Base-by-base conservation (phyloP, 2,113 vertebrate species). In the Oceanites oceanicus region DNA sequence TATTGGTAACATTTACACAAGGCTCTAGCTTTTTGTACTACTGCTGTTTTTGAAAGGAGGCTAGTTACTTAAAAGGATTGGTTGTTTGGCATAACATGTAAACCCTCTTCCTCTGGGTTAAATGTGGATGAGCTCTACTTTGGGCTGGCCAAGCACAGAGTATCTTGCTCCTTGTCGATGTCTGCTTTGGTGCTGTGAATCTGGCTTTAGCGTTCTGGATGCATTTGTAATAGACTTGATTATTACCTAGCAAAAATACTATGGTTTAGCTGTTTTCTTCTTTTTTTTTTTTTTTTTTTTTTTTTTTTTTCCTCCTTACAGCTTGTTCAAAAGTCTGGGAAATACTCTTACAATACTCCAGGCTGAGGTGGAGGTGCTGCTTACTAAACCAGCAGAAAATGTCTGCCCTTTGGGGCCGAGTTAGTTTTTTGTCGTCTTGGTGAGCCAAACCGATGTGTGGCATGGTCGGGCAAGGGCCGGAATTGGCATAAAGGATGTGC, bases 391-490 rank as follows among this genome's bases (percentile, higher is more conserved):
- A 32, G 65, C 32, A 15, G 55, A n/a, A 47, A 47, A 27, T 1
- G 0, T 17, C 42, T 23, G 7, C 34, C 20, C 45, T 61, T 53
- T 27, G 75, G 53, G 47, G 13, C 23, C 1, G 1, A 7, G 20
- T 38, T 18, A 25, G 13, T 34, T 45, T 30, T 63, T 21, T 50
- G 71, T 21, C 36, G 11, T 11, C 44, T 23, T 2, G 2, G 29
- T 53, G 79, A 82, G 38, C 45, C 22, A 16, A 21, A 12, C 1
- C 0, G 2, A 47, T 0, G 1, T 0, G 1, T 8, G 27, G 21
- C 1, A 0, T 15, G 38, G 58, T 22, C 1, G 1, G 29, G 34
- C n/a, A 3, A 17, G 36, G 56, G 38, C 23, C 0, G 2, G 65
- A 15, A 44, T 2, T 40, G 42, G 71, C 56, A 26, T 34, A 1